Evolutionary conservation across 2,888 invertebrate genomes (phyloP), one percentile per base, ranked within the genome.

Genomic region (Elmis aenea): DNA sequence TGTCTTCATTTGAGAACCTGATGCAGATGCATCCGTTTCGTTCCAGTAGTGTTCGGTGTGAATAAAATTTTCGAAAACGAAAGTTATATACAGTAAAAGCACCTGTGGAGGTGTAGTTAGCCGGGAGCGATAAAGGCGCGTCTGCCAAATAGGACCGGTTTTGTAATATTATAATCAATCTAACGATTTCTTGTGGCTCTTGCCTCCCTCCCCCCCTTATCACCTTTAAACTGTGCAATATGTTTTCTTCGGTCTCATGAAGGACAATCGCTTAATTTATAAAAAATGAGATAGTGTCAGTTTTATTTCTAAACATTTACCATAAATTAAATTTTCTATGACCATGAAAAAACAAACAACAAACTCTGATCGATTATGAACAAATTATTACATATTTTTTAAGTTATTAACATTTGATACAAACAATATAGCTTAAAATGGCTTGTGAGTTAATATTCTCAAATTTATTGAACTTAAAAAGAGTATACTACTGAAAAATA

Each of bases 81-180:
- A n/a, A n/a, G n/a, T n/a, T n/a, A n/a, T n/a, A n/a, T n/a, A n/a
- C n/a, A n/a, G n/a, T n/a, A n/a, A n/a, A n/a, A 36, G 42, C 45
- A 48, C 47, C 44, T 47, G 50, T 39, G 47, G 42, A 45, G 45
- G 45, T 42, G 47, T 47, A 44, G 36, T 31, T 49, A 40, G 42
- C 52, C 41, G 14, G 23, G 22, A 42, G 52, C 47, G 21, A 46
- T 37, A 46, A 42, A 51, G 48, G 48, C 47, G 48, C 51, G 51
- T 51, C 52, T 48, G 40, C 46, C 45, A 42, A 49, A 54, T 40
- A 49, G 51, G 52, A 58, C 51, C 51, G 51, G 51, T 51, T 51
- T 52, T 52, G 45, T 50, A 53, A 51, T 49, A 51, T 51, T 50
- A 55, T 52, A 55, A 54, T 52, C 51, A 49, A 43, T 45, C 45